Base-by-base conservation (phyloP, 2,888 invertebrate genomes). In the Tetragnatha montana region DNA sequence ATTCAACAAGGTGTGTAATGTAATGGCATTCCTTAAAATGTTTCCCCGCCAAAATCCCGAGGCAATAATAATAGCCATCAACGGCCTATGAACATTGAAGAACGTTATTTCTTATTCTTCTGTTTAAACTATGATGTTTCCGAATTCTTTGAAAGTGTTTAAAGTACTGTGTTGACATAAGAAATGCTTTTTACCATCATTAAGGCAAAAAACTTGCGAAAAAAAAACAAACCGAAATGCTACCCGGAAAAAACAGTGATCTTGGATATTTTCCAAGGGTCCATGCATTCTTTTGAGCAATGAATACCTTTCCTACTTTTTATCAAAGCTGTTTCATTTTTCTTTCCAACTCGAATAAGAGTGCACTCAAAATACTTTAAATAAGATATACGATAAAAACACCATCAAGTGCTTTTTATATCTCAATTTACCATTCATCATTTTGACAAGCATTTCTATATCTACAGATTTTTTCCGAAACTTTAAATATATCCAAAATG, bases 291-390 rank as follows among this genome's bases (percentile, higher is more conserved):
- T 76, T 76, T 76, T 50, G 19, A 19, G 51, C 76, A 76, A 76
- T 76, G 50, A 76, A 51, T 76, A 19, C 76, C 49, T 76, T 76
- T 76, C 49, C 19, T 50, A 50, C 17, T 76, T 49, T 76, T n/a
- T 17, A 50, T 49, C 10, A 51, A 50, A 49, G 8, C 35, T 35
- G 35, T 60, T 60, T 60, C 60, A 17, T 8, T 60, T 60, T 60
- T 60, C 60, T 17, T 60, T 60, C 12, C 35, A 35, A 35, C 35
- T 35, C 60, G 60, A 60, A 60, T 60, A 60, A 60, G 60, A 60
- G 60, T 60, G 60, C 60, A 60, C 60, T 60, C 60, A 60, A 60
- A 60, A 60, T 17, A 60, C 60, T 60, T 60, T 60, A 60, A 60
- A 60, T 60, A 60, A 60, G 60, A 60, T 60, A 60, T 60, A 17